These are phyloP conservation scores for Hemichromis elongatus DNA, from an alignment of 2,113 vertebrate genomes.

Conservation along the genomic window DNA sequence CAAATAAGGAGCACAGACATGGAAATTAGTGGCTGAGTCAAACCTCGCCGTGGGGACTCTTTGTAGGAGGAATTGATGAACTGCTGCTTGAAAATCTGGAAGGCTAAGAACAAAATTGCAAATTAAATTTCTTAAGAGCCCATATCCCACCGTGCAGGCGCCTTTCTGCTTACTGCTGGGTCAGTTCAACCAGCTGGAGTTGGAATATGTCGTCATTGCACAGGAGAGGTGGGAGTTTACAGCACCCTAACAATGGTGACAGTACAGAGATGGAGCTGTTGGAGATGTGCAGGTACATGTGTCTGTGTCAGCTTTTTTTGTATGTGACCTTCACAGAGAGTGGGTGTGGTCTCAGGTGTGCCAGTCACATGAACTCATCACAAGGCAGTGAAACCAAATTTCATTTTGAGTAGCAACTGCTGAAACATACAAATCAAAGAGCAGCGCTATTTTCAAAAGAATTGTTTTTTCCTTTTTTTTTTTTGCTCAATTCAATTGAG, in stretches of 20 bases:
- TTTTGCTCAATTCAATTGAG: not conserved
- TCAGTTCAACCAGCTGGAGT: not conserved
- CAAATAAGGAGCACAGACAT: not conserved
- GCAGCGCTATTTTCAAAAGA: not conserved
- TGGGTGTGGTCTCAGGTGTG: conserved; percentile 11
- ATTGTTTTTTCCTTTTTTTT: rapidly evolving
- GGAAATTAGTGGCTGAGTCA: not conserved
- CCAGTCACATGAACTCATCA: conserved; percentile 13
- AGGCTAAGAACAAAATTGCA: not conserved
- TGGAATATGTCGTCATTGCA: not conserved
- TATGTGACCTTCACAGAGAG: conserved; percentile 35
- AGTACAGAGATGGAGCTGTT: not conserved
- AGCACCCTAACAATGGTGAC: not conserved
- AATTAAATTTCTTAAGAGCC: not conserved
- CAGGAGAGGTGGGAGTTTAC: not conserved
- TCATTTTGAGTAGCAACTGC: not conserved
- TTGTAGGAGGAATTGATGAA: not conserved
- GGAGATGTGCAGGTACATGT: not conserved
- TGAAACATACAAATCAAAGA: not conserved
- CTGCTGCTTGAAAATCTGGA: not conserved
- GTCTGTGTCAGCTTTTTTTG: not conserved
- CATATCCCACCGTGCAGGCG: not conserved
- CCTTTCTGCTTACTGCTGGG: not conserved
- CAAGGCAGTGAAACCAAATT: conserved; percentile 17
- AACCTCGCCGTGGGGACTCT: not conserved